These are phyloP conservation scores for Philereme transversata DNA, from an alignment of 2,888 invertebrate species.

Conservation along the genomic window DNA sequence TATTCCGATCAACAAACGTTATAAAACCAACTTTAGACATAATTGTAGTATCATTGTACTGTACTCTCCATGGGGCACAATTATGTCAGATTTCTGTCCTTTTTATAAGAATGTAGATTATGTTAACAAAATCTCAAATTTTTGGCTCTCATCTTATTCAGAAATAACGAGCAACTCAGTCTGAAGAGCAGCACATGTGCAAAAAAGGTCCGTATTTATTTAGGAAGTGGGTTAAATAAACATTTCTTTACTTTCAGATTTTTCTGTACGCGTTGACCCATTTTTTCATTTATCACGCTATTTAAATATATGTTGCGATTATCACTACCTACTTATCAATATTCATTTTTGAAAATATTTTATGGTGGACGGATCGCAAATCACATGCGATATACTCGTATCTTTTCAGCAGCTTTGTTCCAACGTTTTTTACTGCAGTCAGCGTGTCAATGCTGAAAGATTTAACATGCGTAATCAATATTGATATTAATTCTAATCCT, in stretches of 20 bases:
- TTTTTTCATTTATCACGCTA: conserved; percentile 20
- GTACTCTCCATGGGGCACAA: conserved; percentile 43
- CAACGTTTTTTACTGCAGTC: too few species aligned
- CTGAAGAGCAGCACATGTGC: conserved; percentile 25
- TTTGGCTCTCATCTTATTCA: conserved; percentile 21
- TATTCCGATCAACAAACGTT: conserved; percentile 9
- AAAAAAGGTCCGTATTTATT: conserved; percentile 36
- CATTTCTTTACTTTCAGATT: conserved; percentile 28
- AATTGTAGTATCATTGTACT: not conserved
- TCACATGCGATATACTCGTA: too few species aligned
- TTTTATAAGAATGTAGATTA: conserved; percentile 42
- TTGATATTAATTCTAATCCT: not conserved
- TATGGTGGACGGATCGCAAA: too few species aligned
- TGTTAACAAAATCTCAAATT: conserved; percentile 16
- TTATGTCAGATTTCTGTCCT: conserved; percentile 49
- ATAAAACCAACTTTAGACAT: not conserved
- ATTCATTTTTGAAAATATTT: not conserved
- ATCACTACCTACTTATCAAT: not conserved
- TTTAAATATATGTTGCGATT: conserved; percentile 10
- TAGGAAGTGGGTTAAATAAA: conserved; percentile 34
- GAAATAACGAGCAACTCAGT: conserved; percentile 27
- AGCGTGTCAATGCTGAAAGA: too few species aligned
- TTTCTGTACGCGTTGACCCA: conserved; percentile 31
- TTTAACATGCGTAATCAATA: too few species aligned
- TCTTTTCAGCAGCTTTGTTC: too few species aligned